Evolutionary conservation across 1,140 invertebrate species (phyloP), one percentile per base, ranked within the genome.

Genomic region (Aphis craccivora): DNA sequence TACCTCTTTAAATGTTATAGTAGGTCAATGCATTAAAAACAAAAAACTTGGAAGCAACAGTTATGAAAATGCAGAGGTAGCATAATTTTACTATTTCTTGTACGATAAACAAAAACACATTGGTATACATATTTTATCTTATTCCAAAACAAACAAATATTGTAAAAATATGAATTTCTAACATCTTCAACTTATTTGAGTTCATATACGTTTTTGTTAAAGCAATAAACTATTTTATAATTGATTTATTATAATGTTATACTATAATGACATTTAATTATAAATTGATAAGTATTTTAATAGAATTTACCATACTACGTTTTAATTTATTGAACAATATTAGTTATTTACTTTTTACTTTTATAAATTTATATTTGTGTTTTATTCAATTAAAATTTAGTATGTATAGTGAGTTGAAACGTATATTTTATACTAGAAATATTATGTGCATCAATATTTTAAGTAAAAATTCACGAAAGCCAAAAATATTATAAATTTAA

Each of bases 11-110:
- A 90, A 67, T 43, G 40, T 67, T 67, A 90, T 90, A 60, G 53
- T 90, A 90, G 53, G 89, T 90, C 89, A 67, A 90, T 55, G 53
- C 37, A 67, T 90, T 67, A 43, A 67, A 89, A 89, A 89, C 51
- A 89, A 89, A 37, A 51, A 88, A 67, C 53, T 25, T 67, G 53
- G 89, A 90, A 67, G 89, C 51, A 90, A 90, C 88, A 37, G 53
- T 90, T 90, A 51, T 30, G 55, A 43, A 67, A 51, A 89, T 51
- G 51, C 45, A 45, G n/a, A 48, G 51, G 43, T 89, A 53, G 37
- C 87, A 37, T 53, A 7, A 23, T 53, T 88, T 88, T 89, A 87
- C 45, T 87, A n/a, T 87, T 89, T 40, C 40, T 90, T 90, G 53
- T 55, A 18, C 37, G 30, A 60, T n/a, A 90, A 60, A 90, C 53